Percentiles rank a stretch among this genome's conserved stretches.
phyloP scores from a whole-genome alignment of 2,113 vertebrate species.

The Camelus dromedarius region DNA sequence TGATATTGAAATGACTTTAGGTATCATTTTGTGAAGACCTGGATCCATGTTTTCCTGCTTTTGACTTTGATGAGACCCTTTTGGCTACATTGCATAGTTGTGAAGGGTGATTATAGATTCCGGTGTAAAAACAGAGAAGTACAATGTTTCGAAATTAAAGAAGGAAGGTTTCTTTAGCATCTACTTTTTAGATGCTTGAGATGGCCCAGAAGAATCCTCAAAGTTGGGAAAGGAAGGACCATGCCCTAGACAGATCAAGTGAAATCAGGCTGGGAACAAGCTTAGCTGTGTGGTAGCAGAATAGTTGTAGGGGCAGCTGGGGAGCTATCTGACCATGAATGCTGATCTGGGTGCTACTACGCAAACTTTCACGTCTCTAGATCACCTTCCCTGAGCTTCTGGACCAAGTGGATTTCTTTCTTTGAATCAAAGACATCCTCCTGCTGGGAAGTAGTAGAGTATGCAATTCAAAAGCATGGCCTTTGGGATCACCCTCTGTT shows the following conservation, averaged over 20 bases:
- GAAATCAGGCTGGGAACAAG: not conserved
- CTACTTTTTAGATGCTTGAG: not conserved
- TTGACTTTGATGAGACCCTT: conserved; percentile 18
- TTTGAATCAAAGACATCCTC: conserved; percentile 19
- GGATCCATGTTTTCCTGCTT: not conserved
- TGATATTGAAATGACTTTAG: conserved; percentile 3
- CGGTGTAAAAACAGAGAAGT: not conserved
- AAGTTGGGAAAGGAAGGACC: not conserved
- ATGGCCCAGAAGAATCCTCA: not conserved
- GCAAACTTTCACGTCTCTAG: not conserved
- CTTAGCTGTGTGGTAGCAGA: not conserved
- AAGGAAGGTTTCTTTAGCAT: conserved; percentile 9
- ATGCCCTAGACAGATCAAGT: not conserved
- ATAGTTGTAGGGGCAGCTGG: not conserved
- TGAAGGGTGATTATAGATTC: not conserved
- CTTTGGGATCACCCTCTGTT: not conserved
- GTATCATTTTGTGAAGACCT: conserved; percentile 27
- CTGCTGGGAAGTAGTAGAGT: not conserved
- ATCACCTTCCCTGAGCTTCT: conserved; percentile 18
- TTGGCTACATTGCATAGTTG: not conserved
- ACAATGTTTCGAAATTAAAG: conserved; percentile 33
- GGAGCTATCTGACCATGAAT: not conserved
- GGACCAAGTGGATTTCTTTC: not conserved
- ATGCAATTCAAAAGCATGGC: not conserved
- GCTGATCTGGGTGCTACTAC: not conserved